Evolutionary conservation across 2,797 vertebrate species (phyloP).

Genomic region (Chaenodraco wilsoni): DNA sequence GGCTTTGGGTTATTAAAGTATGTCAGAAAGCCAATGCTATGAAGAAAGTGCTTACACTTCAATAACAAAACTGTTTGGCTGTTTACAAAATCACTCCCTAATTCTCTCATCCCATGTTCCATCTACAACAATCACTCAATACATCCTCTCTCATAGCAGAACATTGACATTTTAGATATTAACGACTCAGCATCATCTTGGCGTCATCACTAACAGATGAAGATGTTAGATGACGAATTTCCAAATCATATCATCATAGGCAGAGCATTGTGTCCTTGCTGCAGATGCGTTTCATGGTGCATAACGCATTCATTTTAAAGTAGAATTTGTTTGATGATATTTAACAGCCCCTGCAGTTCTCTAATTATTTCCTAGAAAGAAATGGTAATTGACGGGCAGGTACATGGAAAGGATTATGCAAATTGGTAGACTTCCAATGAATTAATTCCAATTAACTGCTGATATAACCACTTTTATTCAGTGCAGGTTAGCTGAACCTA

Average conservation of each 20-base stretch:
- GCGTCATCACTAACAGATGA: background rate
- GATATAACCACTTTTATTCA: background rate
- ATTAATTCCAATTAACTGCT: background rate
- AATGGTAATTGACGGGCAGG: background rate
- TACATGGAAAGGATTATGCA: slow-evolving; percentile 10
- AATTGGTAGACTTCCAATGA: background rate
- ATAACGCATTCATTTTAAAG: background rate
- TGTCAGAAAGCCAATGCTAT: background rate
- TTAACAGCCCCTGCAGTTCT: background rate
- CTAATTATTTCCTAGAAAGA: background rate
- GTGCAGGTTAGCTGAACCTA: background rate
- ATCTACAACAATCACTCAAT: background rate
- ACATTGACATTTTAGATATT: background rate
- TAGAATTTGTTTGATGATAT: background rate
- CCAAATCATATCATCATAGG: too few relatives aligned
- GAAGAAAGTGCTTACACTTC: background rate
- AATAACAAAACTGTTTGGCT: background rate
- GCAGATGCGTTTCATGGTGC: background rate
- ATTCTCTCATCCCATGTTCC: background rate
- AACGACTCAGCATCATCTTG: background rate
- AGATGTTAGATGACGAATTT: too few relatives aligned
- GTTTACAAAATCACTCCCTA: background rate
- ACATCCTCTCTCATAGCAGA: accelerated
- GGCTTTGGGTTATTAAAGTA: background rate
- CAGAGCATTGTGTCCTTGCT: background rate